Base-by-base conservation (phyloP, 2,888 invertebrate species). In the Stomorhina lunata region DNA sequence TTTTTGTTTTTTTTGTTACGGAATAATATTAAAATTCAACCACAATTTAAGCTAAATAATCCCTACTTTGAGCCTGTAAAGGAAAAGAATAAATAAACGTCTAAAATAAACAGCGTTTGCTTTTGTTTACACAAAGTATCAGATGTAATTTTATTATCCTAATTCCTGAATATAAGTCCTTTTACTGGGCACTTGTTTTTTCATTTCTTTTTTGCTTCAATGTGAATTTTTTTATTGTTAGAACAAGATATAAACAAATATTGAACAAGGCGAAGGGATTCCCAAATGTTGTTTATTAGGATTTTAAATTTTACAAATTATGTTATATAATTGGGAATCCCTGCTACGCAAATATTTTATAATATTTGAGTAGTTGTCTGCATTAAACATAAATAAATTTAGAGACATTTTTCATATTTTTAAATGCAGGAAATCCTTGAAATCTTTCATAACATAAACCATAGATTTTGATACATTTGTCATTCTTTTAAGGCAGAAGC, bases 111-210 rank as follows among this genome's bases (percentile, higher is more conserved):
- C 37, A 68, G 10, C 50, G n/a, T 50, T 48, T 32, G 27, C 40
- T 53, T 48, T 12, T 68, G 76, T 77, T 68, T 77, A 45, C 68
- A 68, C 45, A 68, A 37, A 59, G 76, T 68, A 61, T 77, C 68
- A 61, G 68, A 59, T 68, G 53, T 77, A 50, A 68, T 68, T 61
- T 68, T 68, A 68, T 77, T 68, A 77, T 61, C 61, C 50, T 68
- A 68, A 77, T 68, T 68, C 61, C 61, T 34, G 17, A 34, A 40
- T 27, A 59, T 48, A 61, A 61, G 32, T 68, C n/a, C 32, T 22
- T 45, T 50, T 53, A 12, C 27, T 17, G 2, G 10, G 6, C 32
- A 15, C n/a, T 17, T 25, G 7, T 61, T 22, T 22, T 25, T 6
- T 50, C 20, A n/a, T 40, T 7, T 43, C 9, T n/a, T 12, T n/a